Evolutionary conservation across 2,888 invertebrate species (phyloP).

Genomic region (Nesidiocoris tenuis): DNA sequence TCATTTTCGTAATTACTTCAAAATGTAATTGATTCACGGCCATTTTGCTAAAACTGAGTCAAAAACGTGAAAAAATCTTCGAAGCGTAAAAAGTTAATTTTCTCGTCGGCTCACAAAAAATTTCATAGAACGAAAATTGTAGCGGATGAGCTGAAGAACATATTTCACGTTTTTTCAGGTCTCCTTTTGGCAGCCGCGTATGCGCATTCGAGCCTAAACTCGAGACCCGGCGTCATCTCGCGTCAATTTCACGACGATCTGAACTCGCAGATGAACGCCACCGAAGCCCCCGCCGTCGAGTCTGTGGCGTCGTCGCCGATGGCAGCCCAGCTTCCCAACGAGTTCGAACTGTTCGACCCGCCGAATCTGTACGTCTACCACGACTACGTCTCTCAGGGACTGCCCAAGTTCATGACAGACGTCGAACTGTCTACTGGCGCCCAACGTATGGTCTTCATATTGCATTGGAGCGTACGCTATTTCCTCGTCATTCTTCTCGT

Average conservation of each 20-base stretch:
- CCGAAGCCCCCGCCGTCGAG: not conserved
- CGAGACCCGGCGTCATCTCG: not conserved
- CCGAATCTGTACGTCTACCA: slow-evolving; percentile 34
- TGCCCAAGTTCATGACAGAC: slow-evolving; percentile 35
- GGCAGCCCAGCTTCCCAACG: not conserved
- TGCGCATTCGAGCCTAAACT: not conserved
- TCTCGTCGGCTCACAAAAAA: no score
- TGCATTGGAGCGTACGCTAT: slow-evolving; percentile 32
- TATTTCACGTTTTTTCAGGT: slow-evolving; percentile 6
- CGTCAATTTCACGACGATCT: not conserved
- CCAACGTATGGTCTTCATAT: slow-evolving; percentile 27
- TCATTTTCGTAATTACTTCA: no score
- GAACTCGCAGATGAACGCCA: slow-evolving; percentile 3
- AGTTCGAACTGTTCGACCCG: slow-evolving; percentile 33
- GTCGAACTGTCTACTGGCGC: slow-evolving; percentile 30
- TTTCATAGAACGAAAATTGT: no score
- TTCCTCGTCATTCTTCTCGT: slow-evolving; percentile 35
- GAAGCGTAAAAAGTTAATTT: no score
- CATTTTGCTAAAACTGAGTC: no score
- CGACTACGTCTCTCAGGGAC: slow-evolving; percentile 33
- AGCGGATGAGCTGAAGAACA: no score
- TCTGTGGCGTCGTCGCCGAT: not conserved
- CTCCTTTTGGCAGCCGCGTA: not conserved
- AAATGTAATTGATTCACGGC: no score
- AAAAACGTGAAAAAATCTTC: no score